Conservation (phyloP, 2,113 vertebrate species). For the Pseudopipra pipra region DNA sequence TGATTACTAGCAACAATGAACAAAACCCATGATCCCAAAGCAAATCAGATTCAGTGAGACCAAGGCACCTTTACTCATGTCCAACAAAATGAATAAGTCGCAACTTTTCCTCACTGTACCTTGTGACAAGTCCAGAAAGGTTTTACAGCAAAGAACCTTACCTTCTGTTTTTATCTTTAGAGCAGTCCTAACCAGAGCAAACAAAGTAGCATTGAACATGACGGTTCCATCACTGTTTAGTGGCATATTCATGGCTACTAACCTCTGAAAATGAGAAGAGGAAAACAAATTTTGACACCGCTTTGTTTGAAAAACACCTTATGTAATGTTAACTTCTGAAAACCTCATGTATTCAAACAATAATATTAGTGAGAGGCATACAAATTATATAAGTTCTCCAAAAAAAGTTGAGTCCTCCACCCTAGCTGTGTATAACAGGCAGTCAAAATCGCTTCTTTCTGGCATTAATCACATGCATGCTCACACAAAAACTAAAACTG, state of each 20-base stretch:
- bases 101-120: neutral
- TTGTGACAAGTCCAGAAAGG: neutral
- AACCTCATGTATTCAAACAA: neutral
- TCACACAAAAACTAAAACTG: neutral
- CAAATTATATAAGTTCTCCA: neutral
- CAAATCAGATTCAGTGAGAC: neutral
- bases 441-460: neutral
- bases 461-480: neutral
- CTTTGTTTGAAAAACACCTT: neutral
- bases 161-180: slow-evolving; percentile 99
- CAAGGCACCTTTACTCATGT: neutral
- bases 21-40: neutral
- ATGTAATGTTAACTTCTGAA: neutral
- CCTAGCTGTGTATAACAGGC: neutral
- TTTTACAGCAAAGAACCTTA: slow-evolving; percentile 56
- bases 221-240: slow-evolving; percentile 97
- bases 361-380: neutral
- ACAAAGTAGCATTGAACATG: slow-evolving; percentile 98
- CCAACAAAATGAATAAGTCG: neutral
- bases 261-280: slow-evolving; percentile 79
- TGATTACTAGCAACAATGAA: neutral
- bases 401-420: neutral
- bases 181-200: slow-evolving; percentile 96
- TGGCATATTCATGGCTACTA: slow-evolving; percentile 99
- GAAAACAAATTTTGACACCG: neutral